phyloP scores from a whole-genome alignment of 2,888 invertebrate species.

The Himalopsyche tibetana region DNA sequence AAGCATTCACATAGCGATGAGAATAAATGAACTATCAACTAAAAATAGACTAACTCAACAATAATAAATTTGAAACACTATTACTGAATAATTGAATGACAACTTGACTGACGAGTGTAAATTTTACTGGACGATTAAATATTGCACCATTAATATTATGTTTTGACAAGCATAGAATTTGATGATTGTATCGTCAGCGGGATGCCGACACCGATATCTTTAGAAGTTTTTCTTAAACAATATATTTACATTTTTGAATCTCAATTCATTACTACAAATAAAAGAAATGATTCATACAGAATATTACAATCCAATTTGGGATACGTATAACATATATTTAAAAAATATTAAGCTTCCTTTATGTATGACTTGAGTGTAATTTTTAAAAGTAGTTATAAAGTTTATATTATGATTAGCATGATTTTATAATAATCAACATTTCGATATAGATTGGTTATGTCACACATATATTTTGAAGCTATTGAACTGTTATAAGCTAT shows the following conservation, averaged over 20 bases:
- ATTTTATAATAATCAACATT: background rate
- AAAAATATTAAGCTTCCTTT: background rate
- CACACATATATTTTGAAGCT: background rate
- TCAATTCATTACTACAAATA: slow-evolving; percentile 7
- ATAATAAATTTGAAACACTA: no score
- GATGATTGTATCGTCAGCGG: background rate
- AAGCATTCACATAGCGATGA: no score
- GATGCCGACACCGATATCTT: background rate
- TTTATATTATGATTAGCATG: background rate
- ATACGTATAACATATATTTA: background rate
- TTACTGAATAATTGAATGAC: background rate
- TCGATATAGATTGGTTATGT: background rate
- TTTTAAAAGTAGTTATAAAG: background rate
- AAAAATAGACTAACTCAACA: no score
- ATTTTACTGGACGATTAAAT: background rate
- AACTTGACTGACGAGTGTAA: background rate
- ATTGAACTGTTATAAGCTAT: background rate
- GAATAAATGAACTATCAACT: no score
- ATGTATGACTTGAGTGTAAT: background rate
- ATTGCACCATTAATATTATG: background rate
- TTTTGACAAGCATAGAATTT: slow-evolving; percentile 13
- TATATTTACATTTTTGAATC: slow-evolving; percentile 27
- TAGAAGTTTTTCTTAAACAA: background rate
- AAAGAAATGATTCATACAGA: background rate
- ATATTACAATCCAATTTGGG: background rate